phyloP scores from a whole-genome alignment of 2,113 vertebrate species.

The Stegostoma tigrinum region DNA sequence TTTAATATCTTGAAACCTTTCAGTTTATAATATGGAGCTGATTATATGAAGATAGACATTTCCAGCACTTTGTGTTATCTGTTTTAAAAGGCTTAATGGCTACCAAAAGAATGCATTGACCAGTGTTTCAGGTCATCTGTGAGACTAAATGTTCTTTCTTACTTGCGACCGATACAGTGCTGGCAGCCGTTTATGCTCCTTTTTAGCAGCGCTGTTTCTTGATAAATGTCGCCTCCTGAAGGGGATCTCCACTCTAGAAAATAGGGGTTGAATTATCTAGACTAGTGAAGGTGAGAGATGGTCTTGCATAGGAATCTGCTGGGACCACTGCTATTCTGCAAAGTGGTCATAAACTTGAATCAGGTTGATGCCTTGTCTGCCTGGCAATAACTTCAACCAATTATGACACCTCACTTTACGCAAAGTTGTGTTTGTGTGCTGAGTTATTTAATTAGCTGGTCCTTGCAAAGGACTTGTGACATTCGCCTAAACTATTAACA shows the following conservation, averaged over 20 bases:
- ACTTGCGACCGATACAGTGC: not conserved
- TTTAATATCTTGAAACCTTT: not conserved
- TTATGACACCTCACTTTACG: not conserved
- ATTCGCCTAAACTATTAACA: not conserved
- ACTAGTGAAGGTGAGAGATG: not conserved
- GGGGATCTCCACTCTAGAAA: not conserved
- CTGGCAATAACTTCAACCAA: not conserved
- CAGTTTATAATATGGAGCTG: not conserved
- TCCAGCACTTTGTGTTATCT: not conserved
- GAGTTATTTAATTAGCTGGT: not conserved
- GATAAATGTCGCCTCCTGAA: not conserved
- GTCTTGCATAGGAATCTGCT: not conserved
- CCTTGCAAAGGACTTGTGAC: not conserved
- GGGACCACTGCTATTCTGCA: too few species aligned
- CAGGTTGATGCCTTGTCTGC: not conserved
- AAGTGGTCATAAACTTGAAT: not conserved
- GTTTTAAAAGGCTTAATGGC: not conserved
- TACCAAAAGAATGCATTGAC: not conserved
- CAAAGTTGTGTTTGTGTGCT: not conserved
- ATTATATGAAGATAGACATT: not conserved
- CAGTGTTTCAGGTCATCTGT: not conserved
- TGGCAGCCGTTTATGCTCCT: too few species aligned
- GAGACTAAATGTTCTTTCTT: not conserved
- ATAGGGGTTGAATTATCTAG: not conserved
- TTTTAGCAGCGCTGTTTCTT: not conserved